These are phyloP conservation scores for Glaucidium brasilianum DNA, from an alignment of 2,113 vertebrate species.

Conservation along the genomic window DNA sequence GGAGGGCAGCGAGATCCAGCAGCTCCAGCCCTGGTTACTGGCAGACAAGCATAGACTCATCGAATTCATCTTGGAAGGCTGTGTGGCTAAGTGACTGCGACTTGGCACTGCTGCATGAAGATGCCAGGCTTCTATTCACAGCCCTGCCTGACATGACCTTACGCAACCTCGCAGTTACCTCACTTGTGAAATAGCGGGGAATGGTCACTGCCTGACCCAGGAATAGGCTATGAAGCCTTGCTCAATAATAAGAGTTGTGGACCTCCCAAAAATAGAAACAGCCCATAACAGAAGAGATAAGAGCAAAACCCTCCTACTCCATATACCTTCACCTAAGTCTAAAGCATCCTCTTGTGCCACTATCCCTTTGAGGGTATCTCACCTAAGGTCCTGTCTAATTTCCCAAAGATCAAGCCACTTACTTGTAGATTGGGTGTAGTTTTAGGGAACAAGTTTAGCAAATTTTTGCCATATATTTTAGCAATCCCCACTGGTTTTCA, in stretches of 20 bases:
- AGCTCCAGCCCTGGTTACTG: neutral
- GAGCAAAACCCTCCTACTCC: neutral
- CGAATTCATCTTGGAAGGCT: slow-evolving; percentile 35
- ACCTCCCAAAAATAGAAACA: neutral
- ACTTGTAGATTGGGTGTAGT: neutral
- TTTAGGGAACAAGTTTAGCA: neutral
- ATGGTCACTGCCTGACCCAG: slow-evolving; percentile 28
- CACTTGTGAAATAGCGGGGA: slow-evolving; percentile 35
- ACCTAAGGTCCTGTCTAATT: neutral
- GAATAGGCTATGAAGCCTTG: slow-evolving; percentile 47
- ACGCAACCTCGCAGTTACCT: slow-evolving; percentile 44
- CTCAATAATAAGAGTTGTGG: slow-evolving; percentile 9
- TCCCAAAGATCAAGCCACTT: neutral
- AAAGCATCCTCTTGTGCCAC: neutral
- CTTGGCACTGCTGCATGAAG: slow-evolving; percentile 35
- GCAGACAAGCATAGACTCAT: slow-evolving; percentile 5
- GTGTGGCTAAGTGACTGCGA: slow-evolving; percentile 62
- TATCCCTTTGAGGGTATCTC: neutral
- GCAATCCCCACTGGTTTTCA: neutral
- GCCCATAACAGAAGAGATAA: neutral
- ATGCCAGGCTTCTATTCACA: slow-evolving; percentile 54
- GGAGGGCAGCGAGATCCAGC: neutral
- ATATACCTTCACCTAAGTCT: neutral
- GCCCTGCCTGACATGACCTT: slow-evolving; percentile 35
- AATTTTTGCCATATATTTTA: neutral